phyloP scores from a whole-genome alignment of 2,797 vertebrate genomes.

The Muscicapa comitata region DNA sequence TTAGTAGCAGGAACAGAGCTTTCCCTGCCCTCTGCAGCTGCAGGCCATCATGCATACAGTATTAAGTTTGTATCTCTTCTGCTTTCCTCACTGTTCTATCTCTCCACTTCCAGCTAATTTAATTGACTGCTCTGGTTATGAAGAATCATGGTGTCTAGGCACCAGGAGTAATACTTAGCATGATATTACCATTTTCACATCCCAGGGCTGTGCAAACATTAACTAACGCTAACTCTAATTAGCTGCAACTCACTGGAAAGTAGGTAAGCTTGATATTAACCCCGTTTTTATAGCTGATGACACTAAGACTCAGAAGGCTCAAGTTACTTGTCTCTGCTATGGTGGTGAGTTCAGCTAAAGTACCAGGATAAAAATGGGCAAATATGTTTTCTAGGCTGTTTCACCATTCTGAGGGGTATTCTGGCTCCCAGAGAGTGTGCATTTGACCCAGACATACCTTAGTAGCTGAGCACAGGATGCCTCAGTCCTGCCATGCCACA shows the following conservation, averaged over 20 bases:
- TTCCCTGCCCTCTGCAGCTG: background rate
- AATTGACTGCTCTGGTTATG: slow-evolving; percentile 23
- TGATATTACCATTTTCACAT: slow-evolving; percentile 34
- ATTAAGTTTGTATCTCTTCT: slow-evolving; percentile 3
- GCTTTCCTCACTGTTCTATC: background rate
- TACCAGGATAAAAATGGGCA: background rate
- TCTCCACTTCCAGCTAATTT: background rate
- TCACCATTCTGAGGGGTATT: background rate
- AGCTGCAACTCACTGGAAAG: slow-evolving; percentile 3
- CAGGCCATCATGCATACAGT: background rate
- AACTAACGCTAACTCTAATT: slow-evolving; percentile 7
- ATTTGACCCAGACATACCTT: background rate
- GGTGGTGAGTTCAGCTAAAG: background rate
- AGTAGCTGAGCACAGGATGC: background rate
- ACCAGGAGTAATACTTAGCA: slow-evolving; percentile 23
- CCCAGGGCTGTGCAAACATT: slow-evolving; percentile 21
- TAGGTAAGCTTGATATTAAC: slow-evolving; percentile 22
- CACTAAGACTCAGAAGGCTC: background rate
- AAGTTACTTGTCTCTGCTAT: background rate
- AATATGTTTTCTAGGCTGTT: background rate
- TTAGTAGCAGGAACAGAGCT: background rate
- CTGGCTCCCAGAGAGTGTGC: background rate
- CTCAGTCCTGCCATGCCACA: background rate
- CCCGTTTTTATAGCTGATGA: background rate
- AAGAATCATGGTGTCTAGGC: slow-evolving; percentile 14